A percentile compares a stretch with the other conserved stretches of the same genome.
Conservation (phyloP, 2,888 invertebrate genomes). For the Pterobdella sp. region DNA sequence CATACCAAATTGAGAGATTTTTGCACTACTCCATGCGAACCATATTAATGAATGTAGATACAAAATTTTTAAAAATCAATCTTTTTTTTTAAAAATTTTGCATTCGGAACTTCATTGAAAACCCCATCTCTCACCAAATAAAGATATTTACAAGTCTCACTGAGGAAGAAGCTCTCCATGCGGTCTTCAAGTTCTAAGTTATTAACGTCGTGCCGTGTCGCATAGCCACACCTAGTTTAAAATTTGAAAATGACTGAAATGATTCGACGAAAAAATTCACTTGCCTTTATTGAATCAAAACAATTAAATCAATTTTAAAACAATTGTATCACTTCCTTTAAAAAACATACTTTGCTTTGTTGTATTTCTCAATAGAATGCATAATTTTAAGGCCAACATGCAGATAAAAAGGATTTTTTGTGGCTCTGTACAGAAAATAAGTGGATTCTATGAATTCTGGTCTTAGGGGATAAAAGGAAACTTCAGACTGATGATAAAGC, state of each 20-base stretch:
- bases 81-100: too few relatives aligned
- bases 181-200: slow-evolving; percentile 59
- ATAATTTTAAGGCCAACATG: slow-evolving; percentile 60
- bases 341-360: slow-evolving; percentile 52
- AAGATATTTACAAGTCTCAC: slow-evolving; percentile 62
- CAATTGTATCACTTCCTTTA: slow-evolving; percentile 2
- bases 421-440: slow-evolving; percentile 60
- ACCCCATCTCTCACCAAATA: slow-evolving; percentile 54
- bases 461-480: slow-evolving; percentile 59
- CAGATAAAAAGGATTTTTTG: slow-evolving; percentile 61
- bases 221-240: slow-evolving; percentile 58
- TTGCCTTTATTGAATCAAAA: not conserved
- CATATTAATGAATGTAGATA: too few relatives aligned
- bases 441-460: slow-evolving; percentile 62
- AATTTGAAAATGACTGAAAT: not conserved
- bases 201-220: slow-evolving; percentile 60
- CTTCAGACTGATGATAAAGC: slow-evolving; percentile 52
- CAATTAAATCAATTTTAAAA: not conserved
- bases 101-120: too few relatives aligned
- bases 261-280: not conserved
- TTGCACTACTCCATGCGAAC: too few relatives aligned
- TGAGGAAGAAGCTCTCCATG: slow-evolving; percentile 62
- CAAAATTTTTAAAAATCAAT: too few relatives aligned
- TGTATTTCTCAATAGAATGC: slow-evolving; percentile 54
- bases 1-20: too few relatives aligned